Conservation (phyloP, 2,797 vertebrate genomes). For the Anguilla obscura region DNA sequence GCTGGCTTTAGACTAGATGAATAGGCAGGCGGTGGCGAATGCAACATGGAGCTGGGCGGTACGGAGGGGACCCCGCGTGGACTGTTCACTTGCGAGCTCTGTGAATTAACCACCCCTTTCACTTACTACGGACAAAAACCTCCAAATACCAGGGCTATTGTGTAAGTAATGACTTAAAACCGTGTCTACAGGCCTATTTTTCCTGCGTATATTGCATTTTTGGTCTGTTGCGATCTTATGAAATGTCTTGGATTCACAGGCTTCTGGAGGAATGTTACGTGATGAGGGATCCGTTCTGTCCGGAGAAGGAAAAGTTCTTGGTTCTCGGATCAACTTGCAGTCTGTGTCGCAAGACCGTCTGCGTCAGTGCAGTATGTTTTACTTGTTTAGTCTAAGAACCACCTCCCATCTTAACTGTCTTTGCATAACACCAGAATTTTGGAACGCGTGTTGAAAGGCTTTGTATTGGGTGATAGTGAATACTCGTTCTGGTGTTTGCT, state of each 20-base stretch:
- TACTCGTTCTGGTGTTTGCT: too few relatives aligned
- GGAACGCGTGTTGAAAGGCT: too few relatives aligned
- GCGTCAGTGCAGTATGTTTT: slow-evolving; percentile 75
- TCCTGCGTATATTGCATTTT: not conserved
- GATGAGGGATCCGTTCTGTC: slow-evolving; percentile 82
- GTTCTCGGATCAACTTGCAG: slow-evolving; percentile 80
- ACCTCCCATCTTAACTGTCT: not conserved
- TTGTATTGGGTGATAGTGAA: too few relatives aligned
- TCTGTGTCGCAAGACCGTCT: slow-evolving; percentile 75
- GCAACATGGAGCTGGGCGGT: not conserved
- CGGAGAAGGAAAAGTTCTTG: slow-evolving; percentile 81
- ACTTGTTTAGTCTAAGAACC: not conserved
- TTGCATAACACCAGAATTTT: not conserved
- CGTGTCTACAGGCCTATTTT: not conserved
- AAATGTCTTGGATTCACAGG: slow-evolving; percentile 54
- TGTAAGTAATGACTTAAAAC: slow-evolving; percentile 72
- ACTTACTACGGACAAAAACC: slow-evolving; percentile 82
- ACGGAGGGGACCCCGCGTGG: not conserved
- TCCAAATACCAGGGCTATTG: slow-evolving; percentile 74
- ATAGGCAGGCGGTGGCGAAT: not conserved
- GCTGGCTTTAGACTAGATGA: not conserved
- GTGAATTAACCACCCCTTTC: slow-evolving; percentile 73
- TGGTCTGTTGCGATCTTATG: not conserved
- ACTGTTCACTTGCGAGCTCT: slow-evolving; percentile 78
- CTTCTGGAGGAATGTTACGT: slow-evolving; percentile 85